A percentile compares a stretch with the other conserved stretches of the same genome.
Evolutionary conservation across 2,888 invertebrate genomes (phyloP).

Genomic region (Psylliodes chrysocephalus): DNA sequence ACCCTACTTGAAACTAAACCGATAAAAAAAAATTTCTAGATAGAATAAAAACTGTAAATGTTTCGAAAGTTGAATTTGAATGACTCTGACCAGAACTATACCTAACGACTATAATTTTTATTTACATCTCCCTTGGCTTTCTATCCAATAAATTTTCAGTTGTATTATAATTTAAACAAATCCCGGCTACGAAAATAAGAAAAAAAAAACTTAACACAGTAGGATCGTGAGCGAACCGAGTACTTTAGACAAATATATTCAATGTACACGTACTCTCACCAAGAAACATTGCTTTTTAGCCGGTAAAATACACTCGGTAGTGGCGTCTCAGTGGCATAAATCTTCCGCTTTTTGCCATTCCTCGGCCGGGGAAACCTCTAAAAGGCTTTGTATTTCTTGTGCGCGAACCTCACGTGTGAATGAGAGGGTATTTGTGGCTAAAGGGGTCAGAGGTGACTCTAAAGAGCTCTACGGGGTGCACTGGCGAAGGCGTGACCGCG

Average conservation of each 20-base stretch:
- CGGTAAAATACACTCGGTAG: conserved; percentile 22
- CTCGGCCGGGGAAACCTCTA: conserved; percentile 19
- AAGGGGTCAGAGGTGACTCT: conserved; percentile 43
- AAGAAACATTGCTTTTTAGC: conserved; percentile 16
- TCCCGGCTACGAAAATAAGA: neutral
- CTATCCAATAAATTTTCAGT: no score
- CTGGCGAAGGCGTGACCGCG: conserved; percentile 9
- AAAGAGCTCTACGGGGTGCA: conserved; percentile 20
- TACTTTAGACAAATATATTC: conserved; percentile 39
- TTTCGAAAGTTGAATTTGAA: no score
- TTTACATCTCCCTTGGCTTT: no score
- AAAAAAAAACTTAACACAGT: neutral
- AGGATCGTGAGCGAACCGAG: conserved; percentile 33
- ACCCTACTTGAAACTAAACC: no score
- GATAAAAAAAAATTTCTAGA: no score
- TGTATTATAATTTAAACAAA: no score
- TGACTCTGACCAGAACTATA: no score
- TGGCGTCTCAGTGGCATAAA: conserved; percentile 15
- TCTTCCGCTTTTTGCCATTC: conserved; percentile 16
- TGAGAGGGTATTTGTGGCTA: conserved; percentile 32
- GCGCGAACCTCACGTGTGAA: conserved; percentile 33
- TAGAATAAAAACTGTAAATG: no score
- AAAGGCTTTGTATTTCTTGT: conserved; percentile 23
- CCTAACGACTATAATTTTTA: no score
- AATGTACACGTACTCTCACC: conserved; percentile 9